Base-by-base conservation (phyloP, 92 coral and sea anemone genomes). In the Epizoanthus stellaris region DNA sequence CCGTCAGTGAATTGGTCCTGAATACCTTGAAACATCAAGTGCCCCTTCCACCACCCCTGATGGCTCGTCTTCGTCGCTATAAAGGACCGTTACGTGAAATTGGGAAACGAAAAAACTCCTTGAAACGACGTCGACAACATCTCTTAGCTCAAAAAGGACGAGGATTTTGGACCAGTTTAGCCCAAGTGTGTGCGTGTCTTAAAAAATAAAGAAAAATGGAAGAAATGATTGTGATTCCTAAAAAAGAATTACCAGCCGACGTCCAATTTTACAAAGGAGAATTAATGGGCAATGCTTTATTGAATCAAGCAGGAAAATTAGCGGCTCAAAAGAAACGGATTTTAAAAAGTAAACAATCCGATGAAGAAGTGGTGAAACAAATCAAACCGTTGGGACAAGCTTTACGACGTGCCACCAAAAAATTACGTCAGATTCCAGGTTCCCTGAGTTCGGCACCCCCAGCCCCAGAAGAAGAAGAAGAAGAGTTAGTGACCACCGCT, bases 1-100 rank as follows among this genome's bases (percentile, higher is more conserved):
- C 84, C 5, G 58, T 80, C 25, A 80, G 70, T 16, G 84, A 80
- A 62, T 0, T 80, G 8, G 84, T 62, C 17, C 2, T 80, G 17
- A 80, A 59, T 17, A 39, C 57, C 4, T 52, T 80, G 42, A 62
- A 80, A 7, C 17, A 63, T 11, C 19, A 58, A 0, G 54, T 80
- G 2, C 72, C 84, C 0, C 9, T 80, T 0, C 13, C 13, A 0
- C 84, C 84, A 2, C 14, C 84, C 0, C 16, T 67, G 19, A 62
- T 49, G 58, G 84, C 73, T 2, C 23, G 34, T 0, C 16, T 80
- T 0, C 68, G 59, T 0, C 2, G 5, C 0, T 58, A 80, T 21
- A 80, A 80, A 80, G 58, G 10, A 5, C 34, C 57, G 6, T 30
- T 79, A 0, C 84, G 73, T 0, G 43, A 79, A 5, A 8, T 63